Conservation (phyloP, 2,113 vertebrate species). For the Madoqua kirkii region DNA sequence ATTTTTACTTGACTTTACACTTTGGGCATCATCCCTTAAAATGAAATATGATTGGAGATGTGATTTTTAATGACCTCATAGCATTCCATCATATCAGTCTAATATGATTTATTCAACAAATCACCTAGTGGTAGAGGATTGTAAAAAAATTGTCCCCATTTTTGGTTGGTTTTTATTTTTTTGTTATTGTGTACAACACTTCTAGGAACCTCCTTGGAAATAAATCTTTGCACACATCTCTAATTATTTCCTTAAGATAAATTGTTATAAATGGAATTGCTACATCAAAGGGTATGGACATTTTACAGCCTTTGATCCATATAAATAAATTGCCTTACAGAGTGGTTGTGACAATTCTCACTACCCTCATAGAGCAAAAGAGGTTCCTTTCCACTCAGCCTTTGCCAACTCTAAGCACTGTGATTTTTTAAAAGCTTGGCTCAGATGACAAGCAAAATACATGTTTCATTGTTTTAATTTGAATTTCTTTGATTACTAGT, state of each 20-base stretch:
- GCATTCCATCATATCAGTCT: not conserved
- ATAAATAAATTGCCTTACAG: constrained; percentile 45
- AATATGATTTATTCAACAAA: constrained; percentile 29
- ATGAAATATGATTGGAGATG: constrained; percentile 14
- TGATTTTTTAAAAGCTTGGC: constrained; percentile 37
- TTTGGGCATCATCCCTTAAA: constrained; percentile 1
- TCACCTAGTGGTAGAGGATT: not conserved
- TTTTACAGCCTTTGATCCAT: constrained; percentile 53
- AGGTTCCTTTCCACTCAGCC: constrained; percentile 15
- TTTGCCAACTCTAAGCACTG: constrained; percentile 19
- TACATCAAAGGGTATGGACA: constrained; percentile 14
- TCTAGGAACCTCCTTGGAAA: constrained; percentile 30
- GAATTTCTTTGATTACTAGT: constrained; percentile 49
- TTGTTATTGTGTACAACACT: not conserved
- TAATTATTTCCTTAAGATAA: constrained; percentile 58
- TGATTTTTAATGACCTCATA: constrained; percentile 34
- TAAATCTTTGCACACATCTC: constrained; percentile 48
- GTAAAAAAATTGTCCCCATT: constrained; percentile 32
- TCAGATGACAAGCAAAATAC: constrained; percentile 36
- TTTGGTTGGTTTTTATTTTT: not conserved
- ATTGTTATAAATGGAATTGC: constrained; percentile 50
- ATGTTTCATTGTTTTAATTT: constrained; percentile 51
- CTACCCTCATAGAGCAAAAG: not conserved
- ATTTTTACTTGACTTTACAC: constrained; percentile 24
- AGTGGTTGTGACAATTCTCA: constrained; percentile 22